Conservation (phyloP, 30 jellyfish, hydroid and myxozoan species). For the Chrysaora quinquecirrha region DNA sequence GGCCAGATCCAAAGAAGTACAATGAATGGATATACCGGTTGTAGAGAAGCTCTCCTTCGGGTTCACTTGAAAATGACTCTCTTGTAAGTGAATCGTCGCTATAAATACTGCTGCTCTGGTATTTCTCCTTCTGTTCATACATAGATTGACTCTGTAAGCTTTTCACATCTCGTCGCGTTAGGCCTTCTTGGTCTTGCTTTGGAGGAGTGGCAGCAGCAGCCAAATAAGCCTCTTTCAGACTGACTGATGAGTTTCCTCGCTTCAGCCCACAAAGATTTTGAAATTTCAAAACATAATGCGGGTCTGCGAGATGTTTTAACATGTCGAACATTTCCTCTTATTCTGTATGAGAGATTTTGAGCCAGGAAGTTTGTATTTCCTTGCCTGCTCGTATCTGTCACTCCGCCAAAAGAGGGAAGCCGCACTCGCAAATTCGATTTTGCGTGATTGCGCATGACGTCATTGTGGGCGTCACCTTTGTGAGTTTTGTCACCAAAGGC, state of each 20-base stretch:
- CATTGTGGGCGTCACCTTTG: too few species aligned
- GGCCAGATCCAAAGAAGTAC: constrained; percentile 88
- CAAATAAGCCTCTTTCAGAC: constrained; percentile 5
- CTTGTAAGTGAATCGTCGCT: constrained; percentile 31
- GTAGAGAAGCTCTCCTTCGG: constrained; percentile 78
- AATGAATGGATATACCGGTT: constrained; percentile 82
- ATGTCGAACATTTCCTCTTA: constrained; percentile 48
- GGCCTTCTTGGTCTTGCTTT: constrained; percentile 47
- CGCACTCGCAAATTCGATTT: too few species aligned
- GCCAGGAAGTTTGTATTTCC: too few species aligned
- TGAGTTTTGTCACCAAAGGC: too few species aligned
- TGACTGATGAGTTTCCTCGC: constrained; percentile 53
- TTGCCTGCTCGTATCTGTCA: too few species aligned
- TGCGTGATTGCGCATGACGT: too few species aligned
- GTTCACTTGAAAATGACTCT: constrained; percentile 38
- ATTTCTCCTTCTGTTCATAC: not conserved
- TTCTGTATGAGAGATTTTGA: too few species aligned
- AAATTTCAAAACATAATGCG: constrained; percentile 75
- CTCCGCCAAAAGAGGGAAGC: too few species aligned
- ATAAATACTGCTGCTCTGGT: constrained; percentile 20
- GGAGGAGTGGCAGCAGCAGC: not conserved
- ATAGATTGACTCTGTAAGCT: not conserved
- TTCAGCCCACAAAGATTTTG: constrained; percentile 88
- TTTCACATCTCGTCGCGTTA: constrained; percentile 6
- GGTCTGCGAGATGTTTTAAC: constrained; percentile 81